Base-by-base conservation (phyloP, 2,888 invertebrate genomes). In the Rhagium mordax region DNA sequence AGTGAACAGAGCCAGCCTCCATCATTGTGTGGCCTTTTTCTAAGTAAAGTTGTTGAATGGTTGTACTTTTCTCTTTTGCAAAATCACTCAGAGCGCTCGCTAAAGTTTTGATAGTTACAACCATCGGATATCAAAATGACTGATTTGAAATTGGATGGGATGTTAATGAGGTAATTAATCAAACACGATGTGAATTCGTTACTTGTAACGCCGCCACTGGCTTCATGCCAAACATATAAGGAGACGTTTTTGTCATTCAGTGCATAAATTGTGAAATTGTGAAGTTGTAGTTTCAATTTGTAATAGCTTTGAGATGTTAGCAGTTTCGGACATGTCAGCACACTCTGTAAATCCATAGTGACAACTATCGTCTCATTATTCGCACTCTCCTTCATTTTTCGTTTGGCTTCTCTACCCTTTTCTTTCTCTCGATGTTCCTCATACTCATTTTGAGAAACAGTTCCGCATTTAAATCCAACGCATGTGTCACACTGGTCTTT, bases 211-310 rank as follows among this genome's bases (percentile, higher is more conserved):
- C 49, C 64, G n/a, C 64, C 64, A 64, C 29, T 49, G 3, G 51
- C 64, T 51, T 64, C 49, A 27, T 64, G 49, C 64, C 64, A 49
- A 18, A 64, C 48, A 64, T 64, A 64, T 64, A 64, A 51, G 4
- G 49, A n/a, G 10, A 64, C 59, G 13, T 67, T 29, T 21, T 59
- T 21, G 41, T 61, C 8, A 61, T 61, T 61, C 33, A 61, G 15
- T 18, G 7, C n/a, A 20, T 61, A 61, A 18, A 41, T 15, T 41
- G 61, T n/a, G n/a, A n/a, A n/a, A n/a, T n/a, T n/a, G n/a, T n/a
- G n/a, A n/a, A n/a, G n/a, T n/a, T n/a, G n/a, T n/a, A 61, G 18
- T 47, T 61, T 61, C 20, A 29, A 16, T 16, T 61, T 61, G 15
- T 59, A 59, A 27, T 59, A 59, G 18, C 27, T 59, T 29, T 27